A percentile compares a stretch with the other conserved stretches of the same genome.
These are phyloP conservation scores for Lasiommata megera DNA, from an alignment of 2,888 invertebrate species.

Conservation along the genomic window DNA sequence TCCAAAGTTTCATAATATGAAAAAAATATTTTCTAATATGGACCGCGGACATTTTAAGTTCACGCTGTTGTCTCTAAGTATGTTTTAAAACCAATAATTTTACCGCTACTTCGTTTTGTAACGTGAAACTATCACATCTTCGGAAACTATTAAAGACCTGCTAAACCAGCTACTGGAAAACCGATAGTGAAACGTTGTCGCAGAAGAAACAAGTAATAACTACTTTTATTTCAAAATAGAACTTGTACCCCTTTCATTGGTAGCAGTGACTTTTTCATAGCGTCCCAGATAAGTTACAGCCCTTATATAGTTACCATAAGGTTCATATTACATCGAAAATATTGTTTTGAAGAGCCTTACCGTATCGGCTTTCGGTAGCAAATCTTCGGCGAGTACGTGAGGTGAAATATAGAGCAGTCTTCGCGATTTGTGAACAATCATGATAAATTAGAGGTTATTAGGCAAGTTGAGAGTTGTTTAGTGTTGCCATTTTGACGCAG, in stretches of 20 bases:
- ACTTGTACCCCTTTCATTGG: neutral
- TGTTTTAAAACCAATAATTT: too few species aligned
- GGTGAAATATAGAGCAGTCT: constrained; percentile 28
- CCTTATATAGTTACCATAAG: neutral
- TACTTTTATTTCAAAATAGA: neutral
- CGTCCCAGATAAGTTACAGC: neutral
- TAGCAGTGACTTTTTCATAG: neutral
- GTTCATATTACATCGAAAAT: neutral
- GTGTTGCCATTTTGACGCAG: neutral
- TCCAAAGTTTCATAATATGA: too few species aligned
- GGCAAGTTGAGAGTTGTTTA: constrained; percentile 8
- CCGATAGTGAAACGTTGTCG: too few species aligned
- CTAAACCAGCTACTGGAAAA: too few species aligned
- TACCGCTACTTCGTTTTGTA: too few species aligned
- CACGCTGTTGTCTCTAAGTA: too few species aligned
- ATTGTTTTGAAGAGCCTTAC: constrained; percentile 7
- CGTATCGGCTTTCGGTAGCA: constrained; percentile 30
- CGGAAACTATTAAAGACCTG: too few species aligned
- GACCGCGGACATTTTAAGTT: too few species aligned
- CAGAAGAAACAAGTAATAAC: neutral
- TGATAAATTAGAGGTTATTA: constrained; percentile 26
- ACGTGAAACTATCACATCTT: too few species aligned
- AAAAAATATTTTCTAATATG: too few species aligned
- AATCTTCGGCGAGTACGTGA: constrained; percentile 38
- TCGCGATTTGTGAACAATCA: constrained; percentile 28